phyloP scores from a whole-genome alignment of 2,888 invertebrate genomes.

The Hymenopus coronatus region DNA sequence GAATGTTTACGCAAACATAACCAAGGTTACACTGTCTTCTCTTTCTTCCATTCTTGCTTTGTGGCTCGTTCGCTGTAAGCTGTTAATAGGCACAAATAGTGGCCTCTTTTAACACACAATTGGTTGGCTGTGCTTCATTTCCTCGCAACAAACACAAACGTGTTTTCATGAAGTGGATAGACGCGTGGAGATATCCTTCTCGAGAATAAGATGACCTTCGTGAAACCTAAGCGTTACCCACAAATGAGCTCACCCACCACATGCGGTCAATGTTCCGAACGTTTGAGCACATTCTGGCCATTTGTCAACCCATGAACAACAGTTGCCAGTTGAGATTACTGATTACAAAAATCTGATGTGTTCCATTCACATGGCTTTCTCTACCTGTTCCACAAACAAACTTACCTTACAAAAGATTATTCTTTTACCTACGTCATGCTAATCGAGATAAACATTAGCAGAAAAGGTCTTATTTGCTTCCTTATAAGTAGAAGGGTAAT shows the following conservation, averaged over 20 bases:
- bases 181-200: neutral
- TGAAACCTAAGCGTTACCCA: neutral
- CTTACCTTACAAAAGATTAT: too few species aligned
- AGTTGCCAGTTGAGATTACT: too few species aligned
- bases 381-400: too few species aligned
- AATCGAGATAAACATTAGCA: too few species aligned
- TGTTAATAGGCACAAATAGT: neutral
- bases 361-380: too few species aligned
- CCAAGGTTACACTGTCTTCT: neutral
- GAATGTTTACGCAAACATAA: neutral
- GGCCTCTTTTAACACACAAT: neutral
- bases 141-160: neutral
- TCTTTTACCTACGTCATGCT: too few species aligned
- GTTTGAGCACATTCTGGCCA: too few species aligned
- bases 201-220: neutral
- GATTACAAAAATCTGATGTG: too few species aligned
- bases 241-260: neutral
- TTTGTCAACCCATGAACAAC: too few species aligned
- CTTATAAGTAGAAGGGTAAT: too few species aligned
- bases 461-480: too few species aligned
- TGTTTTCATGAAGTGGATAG: neutral
- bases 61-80: neutral
- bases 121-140: neutral
- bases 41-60: neutral
- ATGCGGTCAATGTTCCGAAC: too few species aligned